Conservation (phyloP, 2,113 vertebrate genomes). For the Podiceps cristatus region DNA sequence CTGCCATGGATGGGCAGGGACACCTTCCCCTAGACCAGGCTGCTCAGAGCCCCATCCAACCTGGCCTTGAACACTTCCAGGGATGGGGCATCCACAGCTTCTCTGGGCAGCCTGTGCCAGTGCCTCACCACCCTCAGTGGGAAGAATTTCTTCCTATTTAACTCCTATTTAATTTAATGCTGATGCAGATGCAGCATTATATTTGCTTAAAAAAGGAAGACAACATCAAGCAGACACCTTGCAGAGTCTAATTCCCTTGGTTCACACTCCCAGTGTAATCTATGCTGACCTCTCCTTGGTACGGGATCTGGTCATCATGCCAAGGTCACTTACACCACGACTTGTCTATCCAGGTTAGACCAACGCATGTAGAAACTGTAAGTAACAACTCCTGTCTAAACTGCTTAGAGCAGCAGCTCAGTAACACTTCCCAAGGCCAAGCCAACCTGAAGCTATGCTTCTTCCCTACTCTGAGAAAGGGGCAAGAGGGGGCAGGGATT, state of each 20-base stretch:
- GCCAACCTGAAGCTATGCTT: not conserved
- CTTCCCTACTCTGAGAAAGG: not conserved
- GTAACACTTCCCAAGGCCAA: not conserved
- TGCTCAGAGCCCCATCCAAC: no score
- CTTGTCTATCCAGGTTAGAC: not conserved
- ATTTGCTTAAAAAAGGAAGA: constrained; percentile 49
- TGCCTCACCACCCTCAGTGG: no score
- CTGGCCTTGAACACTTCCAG: no score
- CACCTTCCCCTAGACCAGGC: no score
- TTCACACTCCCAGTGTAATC: not conserved
- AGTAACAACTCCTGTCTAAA: not conserved
- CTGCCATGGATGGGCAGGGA: no score
- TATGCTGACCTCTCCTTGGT: not conserved
- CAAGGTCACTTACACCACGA: not conserved
- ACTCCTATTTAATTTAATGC: no score
- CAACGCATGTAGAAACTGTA: not conserved
- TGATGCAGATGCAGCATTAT: not conserved
- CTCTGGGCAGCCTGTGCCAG: no score
- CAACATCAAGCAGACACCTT: not conserved
- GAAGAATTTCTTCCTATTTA: no score
- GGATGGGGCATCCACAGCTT: no score
- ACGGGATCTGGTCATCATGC: not conserved
- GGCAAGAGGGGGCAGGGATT: not conserved
- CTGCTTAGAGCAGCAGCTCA: not conserved
- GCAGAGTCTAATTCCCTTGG: not conserved